phyloP scores from a whole-genome alignment of 2,113 vertebrate species.

The Lepus timidus region DNA sequence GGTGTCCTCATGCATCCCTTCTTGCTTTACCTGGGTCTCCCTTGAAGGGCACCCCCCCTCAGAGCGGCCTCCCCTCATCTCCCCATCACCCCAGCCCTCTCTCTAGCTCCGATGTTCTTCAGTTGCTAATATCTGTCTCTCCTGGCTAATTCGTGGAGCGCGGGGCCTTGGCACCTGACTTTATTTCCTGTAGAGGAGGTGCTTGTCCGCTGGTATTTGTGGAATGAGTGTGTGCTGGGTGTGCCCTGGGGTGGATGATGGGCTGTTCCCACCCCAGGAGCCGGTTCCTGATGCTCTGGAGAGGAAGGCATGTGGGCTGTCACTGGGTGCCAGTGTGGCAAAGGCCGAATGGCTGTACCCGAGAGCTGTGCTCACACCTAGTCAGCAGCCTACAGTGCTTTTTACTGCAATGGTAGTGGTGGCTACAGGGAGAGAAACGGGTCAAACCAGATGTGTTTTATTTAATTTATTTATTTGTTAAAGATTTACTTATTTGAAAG shows the following conservation, averaged over 20 bases:
- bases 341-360: fast-evolving
- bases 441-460: not conserved
- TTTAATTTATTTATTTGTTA: not conserved
- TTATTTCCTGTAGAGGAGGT: not conserved
- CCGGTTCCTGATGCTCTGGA: no score
- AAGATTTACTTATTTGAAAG: no score
- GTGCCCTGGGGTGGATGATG: not conserved
- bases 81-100: fast-evolving
- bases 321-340: fast-evolving
- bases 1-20: not conserved
- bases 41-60: not conserved
- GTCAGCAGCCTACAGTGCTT: not conserved
- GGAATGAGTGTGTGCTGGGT: not conserved
- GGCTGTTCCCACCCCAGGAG: not conserved
- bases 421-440: not conserved
- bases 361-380: not conserved
- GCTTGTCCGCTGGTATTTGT: not conserved
- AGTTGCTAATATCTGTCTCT: not conserved
- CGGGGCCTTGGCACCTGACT: not conserved
- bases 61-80: not conserved
- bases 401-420: not conserved
- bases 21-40: not conserved
- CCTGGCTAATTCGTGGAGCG: not conserved
- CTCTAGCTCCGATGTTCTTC: not conserved
- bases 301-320: fast-evolving